phyloP scores from a whole-genome alignment of 2,888 invertebrate species.

The Luffia ferchaultella region DNA sequence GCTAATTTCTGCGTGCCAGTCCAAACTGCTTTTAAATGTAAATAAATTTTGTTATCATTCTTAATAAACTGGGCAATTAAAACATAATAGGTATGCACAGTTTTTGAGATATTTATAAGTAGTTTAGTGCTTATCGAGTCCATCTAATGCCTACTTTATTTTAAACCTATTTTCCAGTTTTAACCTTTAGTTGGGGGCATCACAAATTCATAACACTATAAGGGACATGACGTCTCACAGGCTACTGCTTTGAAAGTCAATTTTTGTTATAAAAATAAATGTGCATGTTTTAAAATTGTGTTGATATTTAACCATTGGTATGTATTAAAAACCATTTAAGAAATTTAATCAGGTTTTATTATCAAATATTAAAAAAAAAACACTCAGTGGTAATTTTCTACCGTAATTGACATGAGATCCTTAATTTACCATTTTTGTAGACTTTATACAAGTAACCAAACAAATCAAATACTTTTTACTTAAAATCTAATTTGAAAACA shows the following conservation, averaged over 20 bases:
- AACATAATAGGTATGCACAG: too few species aligned
- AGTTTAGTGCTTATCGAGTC: too few species aligned
- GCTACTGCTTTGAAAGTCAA: conserved; percentile 9
- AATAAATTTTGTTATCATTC: too few species aligned
- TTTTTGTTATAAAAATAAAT: conserved; percentile 1
- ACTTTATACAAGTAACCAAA: background rate
- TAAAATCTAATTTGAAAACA: conserved; percentile 1
- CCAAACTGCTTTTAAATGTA: too few species aligned
- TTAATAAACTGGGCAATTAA: too few species aligned
- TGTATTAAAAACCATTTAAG: background rate
- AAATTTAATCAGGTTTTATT: conserved; percentile 10
- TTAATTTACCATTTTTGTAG: conserved; percentile 6
- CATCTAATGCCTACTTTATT: too few species aligned
- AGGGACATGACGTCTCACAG: conserved; percentile 10
- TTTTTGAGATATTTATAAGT: too few species aligned
- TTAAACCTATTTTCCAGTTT: too few species aligned
- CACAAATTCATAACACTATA: conserved; percentile 9
- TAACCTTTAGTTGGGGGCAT: conserved; percentile 8
- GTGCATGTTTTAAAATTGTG: background rate
- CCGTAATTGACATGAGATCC: conserved; percentile 11
- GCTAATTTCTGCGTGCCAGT: too few species aligned
- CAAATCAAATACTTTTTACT: background rate
- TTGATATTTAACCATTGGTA: conserved; percentile 6
- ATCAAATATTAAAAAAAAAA: conserved; percentile 1
- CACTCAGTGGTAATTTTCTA: conserved; percentile 5